phyloP scores from a whole-genome alignment of 2,113 vertebrate species.

The Elephas maximus region DNA sequence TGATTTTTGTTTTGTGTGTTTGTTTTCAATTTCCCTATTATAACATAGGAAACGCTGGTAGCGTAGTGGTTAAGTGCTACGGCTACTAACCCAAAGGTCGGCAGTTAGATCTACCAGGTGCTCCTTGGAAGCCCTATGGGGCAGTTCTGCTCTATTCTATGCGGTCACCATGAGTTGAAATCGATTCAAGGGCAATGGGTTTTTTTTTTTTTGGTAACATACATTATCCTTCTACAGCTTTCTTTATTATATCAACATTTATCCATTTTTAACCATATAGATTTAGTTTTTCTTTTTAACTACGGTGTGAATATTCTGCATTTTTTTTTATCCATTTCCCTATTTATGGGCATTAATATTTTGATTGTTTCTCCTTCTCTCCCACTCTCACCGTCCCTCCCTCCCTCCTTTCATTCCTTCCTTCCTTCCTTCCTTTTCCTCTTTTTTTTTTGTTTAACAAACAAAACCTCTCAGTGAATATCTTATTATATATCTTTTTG shows the following conservation, averaged over 20 bases:
- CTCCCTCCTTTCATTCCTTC: background rate
- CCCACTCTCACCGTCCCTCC: too few species aligned
- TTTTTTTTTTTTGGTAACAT: background rate
- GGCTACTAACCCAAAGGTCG: too few species aligned
- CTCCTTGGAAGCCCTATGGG: too few species aligned
- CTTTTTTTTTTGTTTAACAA: background rate
- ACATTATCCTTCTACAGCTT: background rate
- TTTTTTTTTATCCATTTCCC: background rate
- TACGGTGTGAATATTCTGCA: background rate
- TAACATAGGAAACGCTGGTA: background rate
- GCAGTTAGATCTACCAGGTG: too few species aligned
- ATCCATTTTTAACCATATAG: background rate
- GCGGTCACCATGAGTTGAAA: too few species aligned
- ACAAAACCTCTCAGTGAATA: background rate
- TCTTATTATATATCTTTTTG: background rate
- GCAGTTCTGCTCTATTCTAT: too few species aligned
- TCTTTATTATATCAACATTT: background rate
- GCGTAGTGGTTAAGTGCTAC: too few species aligned
- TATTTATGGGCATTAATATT: background rate
- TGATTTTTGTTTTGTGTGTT: background rate
- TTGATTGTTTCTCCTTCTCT: background rate
- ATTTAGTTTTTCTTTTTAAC: background rate
- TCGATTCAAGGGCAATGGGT: too few species aligned
- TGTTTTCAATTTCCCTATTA: slow-evolving; percentile 13
- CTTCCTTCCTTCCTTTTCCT: background rate